Evolutionary conservation across 2,797 vertebrate genomes (phyloP).

Genomic region (Catharus ustulatus): DNA sequence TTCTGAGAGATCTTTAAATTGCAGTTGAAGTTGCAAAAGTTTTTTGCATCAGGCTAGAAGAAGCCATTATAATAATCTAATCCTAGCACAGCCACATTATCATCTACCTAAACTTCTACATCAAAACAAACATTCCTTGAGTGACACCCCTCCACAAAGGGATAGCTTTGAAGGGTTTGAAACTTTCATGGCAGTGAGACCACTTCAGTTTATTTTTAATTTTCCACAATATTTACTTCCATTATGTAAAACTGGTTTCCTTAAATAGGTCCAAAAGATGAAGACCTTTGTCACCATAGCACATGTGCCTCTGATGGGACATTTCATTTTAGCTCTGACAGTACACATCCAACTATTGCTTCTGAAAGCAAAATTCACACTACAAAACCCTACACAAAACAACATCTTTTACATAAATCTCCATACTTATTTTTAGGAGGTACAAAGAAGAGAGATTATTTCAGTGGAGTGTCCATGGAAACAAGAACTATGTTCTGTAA

Average conservation of each 20-base stretch:
- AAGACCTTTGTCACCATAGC: neutral
- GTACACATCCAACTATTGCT: neutral
- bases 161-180: neutral
- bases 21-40: neutral
- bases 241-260: fast-evolving
- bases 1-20: neutral
- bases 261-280: neutral
- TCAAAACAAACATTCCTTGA: neutral
- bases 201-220: neutral
- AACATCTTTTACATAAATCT: neutral
- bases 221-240: neutral
- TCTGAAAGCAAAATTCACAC: neutral
- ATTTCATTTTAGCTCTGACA: neutral
- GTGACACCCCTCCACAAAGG: neutral
- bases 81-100: neutral
- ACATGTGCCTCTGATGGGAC: neutral
- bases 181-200: neutral
- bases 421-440: conserved; percentile 36
- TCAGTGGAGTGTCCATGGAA: conserved; percentile 38
- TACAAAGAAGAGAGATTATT: neutral
- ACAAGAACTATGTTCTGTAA: neutral
- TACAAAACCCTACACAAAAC: neutral
- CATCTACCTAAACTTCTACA: neutral
- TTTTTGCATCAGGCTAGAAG: neutral
- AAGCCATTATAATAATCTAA: neutral